These are phyloP conservation scores for Tiliacea citrago DNA, from an alignment of 2,888 invertebrate genomes.

Conservation along the genomic window DNA sequence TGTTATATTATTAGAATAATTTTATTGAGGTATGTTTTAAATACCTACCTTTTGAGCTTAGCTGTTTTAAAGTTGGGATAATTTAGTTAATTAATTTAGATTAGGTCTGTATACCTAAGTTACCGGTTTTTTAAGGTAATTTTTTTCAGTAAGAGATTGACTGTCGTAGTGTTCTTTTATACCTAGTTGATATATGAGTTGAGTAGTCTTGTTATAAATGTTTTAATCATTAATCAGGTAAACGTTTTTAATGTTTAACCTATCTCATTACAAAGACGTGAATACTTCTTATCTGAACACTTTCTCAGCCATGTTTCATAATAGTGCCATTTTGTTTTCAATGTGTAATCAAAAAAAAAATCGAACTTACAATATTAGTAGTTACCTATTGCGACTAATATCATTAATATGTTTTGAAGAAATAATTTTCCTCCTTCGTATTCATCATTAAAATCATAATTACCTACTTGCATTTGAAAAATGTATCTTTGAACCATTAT, in stretches of 20 bases:
- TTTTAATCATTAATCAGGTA: conserved; percentile 43
- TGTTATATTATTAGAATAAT: conserved; percentile 81
- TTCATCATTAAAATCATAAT: conserved; percentile 36
- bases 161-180: conserved; percentile 61
- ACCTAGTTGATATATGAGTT: conserved; percentile 49
- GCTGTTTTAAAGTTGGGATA: conserved; percentile 72
- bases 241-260: conserved; percentile 35
- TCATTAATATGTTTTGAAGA: conserved; percentile 10
- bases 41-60: conserved; percentile 78
- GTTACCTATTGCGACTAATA: conserved; percentile 17
- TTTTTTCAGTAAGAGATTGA: conserved; percentile 56
- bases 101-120: conserved; percentile 71
- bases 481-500: conserved; percentile 21
- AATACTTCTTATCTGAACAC: conserved; percentile 34
- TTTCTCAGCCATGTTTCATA: conserved; percentile 66
- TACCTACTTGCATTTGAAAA: conserved; percentile 58
- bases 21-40: conserved; percentile 83
- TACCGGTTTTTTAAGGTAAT: conserved; percentile 71
- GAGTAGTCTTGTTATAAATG: conserved; percentile 48
- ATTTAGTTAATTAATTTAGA: conserved; percentile 75
- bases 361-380: conserved; percentile 16
- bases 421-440: conserved; percentile 10
- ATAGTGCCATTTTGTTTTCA: conserved; percentile 73
- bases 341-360: conserved; percentile 9
- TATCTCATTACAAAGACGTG: conserved; percentile 27